These are phyloP conservation scores for Azorinus chamasolen DNA, from an alignment of 2,888 invertebrate species.

Conservation along the genomic window DNA sequence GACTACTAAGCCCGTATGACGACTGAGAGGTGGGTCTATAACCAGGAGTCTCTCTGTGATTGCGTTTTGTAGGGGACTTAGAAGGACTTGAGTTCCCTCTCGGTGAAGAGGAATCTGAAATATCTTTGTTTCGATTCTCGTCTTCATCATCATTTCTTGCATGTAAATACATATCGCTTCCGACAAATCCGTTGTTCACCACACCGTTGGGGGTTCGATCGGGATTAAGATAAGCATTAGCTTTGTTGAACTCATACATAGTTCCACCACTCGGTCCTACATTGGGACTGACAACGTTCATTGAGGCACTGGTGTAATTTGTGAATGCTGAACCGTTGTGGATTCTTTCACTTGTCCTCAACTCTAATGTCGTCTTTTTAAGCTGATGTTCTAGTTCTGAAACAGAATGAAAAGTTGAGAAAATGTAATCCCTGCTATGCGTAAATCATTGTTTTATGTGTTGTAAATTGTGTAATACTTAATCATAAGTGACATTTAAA, in stretches of 20 bases:
- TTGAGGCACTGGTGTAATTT: background rate
- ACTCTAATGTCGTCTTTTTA: slow-evolving; percentile 46
- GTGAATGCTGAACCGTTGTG: background rate
- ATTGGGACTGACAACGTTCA: background rate
- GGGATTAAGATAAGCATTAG: slow-evolving; percentile 32
- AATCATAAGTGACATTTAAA: too few species aligned
- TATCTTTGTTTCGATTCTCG: slow-evolving; percentile 33
- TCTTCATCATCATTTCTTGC: slow-evolving; percentile 30
- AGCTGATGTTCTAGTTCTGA: slow-evolving; percentile 56
- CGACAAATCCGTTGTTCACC: slow-evolving; percentile 48
- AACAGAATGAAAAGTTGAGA: too few species aligned
- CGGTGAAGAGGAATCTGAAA: slow-evolving; percentile 12
- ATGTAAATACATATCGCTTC: slow-evolving; percentile 46
- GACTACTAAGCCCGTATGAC: slow-evolving; percentile 50
- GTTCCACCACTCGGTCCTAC: slow-evolving; percentile 45
- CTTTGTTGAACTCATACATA: slow-evolving; percentile 51
- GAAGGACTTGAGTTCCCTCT: slow-evolving; percentile 1
- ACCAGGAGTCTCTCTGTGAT: slow-evolving; percentile 15
- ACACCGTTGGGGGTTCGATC: slow-evolving; percentile 27
- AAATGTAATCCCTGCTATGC: too few species aligned
- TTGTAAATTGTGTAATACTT: too few species aligned
- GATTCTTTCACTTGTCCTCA: slow-evolving; percentile 25
- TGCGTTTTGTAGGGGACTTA: background rate
- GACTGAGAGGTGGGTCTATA: slow-evolving; percentile 45
- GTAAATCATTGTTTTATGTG: too few species aligned